Percentiles rank a stretch among this genome's conserved stretches.
These are phyloP conservation scores for Erannis defoliaria DNA, from an alignment of 2,888 invertebrate genomes.

Conservation along the genomic window DNA sequence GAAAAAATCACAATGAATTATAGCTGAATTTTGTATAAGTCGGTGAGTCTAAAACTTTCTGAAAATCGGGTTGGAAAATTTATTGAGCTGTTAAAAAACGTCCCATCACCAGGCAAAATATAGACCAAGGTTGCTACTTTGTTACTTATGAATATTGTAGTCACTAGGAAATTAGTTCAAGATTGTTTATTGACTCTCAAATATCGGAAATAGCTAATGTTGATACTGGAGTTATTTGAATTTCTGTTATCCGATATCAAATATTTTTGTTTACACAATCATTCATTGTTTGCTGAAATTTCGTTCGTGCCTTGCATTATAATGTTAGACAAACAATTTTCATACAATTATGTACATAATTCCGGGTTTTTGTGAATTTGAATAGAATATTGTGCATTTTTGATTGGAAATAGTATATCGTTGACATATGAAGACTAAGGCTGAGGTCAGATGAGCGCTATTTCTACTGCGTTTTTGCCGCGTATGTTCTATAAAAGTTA, in stretches of 20 bases:
- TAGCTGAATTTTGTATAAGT: not conserved
- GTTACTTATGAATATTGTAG: slow-evolving; percentile 4
- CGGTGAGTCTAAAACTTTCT: no score
- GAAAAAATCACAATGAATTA: not conserved
- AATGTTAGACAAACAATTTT: slow-evolving; percentile 6
- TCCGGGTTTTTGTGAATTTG: slow-evolving; percentile 14
- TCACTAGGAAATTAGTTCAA: slow-evolving; percentile 2
- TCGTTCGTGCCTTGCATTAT: slow-evolving; percentile 19
- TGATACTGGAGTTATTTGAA: slow-evolving; percentile 6
- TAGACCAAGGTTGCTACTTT: not conserved
- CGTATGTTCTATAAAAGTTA: no score
- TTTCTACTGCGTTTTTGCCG: not conserved
- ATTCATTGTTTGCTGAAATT: slow-evolving; percentile 9
- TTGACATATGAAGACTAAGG: slow-evolving; percentile 14
- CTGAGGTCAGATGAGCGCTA: not conserved
- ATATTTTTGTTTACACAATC: slow-evolving; percentile 5
- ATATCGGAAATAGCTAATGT: slow-evolving; percentile 7
- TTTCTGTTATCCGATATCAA: slow-evolving; percentile 10
- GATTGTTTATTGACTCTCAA: slow-evolving; percentile 3
- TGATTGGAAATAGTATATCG: slow-evolving; percentile 7
- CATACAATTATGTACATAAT: slow-evolving; percentile 1
- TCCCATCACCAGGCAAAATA: not conserved
- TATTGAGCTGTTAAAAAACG: no score
- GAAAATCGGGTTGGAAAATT: no score
- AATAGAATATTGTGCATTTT: slow-evolving; percentile 25